Conservation (phyloP, 2,113 vertebrate species). For the Misgurnus mizolepis region DNA sequence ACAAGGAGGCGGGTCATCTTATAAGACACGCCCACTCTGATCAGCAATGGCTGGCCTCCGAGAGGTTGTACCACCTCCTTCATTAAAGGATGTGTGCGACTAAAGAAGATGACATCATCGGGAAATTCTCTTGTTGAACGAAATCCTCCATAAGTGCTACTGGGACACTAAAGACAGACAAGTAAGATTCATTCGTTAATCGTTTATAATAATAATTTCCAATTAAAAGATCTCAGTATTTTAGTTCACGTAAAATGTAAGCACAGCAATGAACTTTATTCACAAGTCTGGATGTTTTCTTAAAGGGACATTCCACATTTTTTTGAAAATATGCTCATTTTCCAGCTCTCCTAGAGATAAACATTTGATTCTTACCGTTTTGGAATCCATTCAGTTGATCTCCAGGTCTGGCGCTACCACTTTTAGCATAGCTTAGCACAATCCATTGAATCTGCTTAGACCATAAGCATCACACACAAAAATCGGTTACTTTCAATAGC, state of each 20-base stretch:
- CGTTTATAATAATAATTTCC: background rate
- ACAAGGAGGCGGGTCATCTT: slow-evolving; percentile 78
- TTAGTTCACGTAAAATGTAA: background rate
- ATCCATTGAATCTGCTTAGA: too few species aligned
- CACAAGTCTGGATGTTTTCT: too few species aligned
- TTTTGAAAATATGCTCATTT: too few species aligned
- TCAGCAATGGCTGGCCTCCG: slow-evolving; percentile 74
- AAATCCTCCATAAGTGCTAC: slow-evolving; percentile 79
- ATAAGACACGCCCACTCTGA: slow-evolving; percentile 77
- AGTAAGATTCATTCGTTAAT: background rate
- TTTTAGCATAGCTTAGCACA: too few species aligned
- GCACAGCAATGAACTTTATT: too few species aligned
- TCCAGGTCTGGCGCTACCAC: too few species aligned
- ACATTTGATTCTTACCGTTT: too few species aligned
- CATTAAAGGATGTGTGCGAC: slow-evolving; percentile 77
- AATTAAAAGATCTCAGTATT: background rate
- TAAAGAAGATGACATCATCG: slow-evolving; percentile 82
- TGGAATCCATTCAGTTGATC: too few species aligned
- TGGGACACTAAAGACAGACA: slow-evolving; percentile 72
- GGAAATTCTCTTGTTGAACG: slow-evolving; percentile 79
- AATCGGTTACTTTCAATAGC: too few species aligned
- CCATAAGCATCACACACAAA: too few species aligned
- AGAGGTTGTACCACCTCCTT: slow-evolving; percentile 75
- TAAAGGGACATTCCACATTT: too few species aligned
- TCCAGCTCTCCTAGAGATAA: too few species aligned